Base-by-base conservation (phyloP, 2,888 invertebrate species). In the Calameuta idolon region DNA sequence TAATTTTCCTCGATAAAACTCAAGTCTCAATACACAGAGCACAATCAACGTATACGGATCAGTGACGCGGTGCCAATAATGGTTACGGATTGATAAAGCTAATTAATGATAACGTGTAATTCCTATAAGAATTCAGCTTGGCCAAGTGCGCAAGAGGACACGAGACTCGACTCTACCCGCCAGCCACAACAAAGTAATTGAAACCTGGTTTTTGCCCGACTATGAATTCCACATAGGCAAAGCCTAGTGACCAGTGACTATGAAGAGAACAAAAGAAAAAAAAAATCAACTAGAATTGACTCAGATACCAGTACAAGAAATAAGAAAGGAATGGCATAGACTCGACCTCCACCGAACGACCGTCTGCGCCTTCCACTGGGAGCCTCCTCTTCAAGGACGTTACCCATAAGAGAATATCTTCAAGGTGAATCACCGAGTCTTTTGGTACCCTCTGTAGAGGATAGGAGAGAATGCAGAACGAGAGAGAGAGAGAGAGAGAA, bases 361-460 rank as follows among this genome's bases (percentile, higher is more conserved):
- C 55, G 55, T 55, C 55, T 55, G 55, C 23, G 55, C 55, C 55
- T 55, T 55, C 55, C 55, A 55, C 55, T 23, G 55, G 55, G 23
- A 55, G 71, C 71, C 33, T 12, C 77, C 79, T 78, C 77, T 77
- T 79, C 85, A 87, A 87, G 87, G 83, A 86, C 85, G 85, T 83
- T 83, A 81, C 82, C 83, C 85, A 81, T 76, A 86, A 85, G 82
- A 86, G 84, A 83, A 87, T 87, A 86, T 88, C 87, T 87, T 85
- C 85, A 84, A 88, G 86, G 86, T 88, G 85, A 89, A 86, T 88
- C 86, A 86, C 83, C 83, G 81, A 79, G 82, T 80, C 80, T 81
- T 79, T 77, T 77, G 81, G 71, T 55, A 23, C 71, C 71, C 71
- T 31, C 31, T 1, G 12, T 11, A 71, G 71, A 34, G 31, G 33